These are phyloP conservation scores for Ancistrus triradiatus DNA, from an alignment of 2,113 vertebrate genomes.

Conservation along the genomic window DNA sequence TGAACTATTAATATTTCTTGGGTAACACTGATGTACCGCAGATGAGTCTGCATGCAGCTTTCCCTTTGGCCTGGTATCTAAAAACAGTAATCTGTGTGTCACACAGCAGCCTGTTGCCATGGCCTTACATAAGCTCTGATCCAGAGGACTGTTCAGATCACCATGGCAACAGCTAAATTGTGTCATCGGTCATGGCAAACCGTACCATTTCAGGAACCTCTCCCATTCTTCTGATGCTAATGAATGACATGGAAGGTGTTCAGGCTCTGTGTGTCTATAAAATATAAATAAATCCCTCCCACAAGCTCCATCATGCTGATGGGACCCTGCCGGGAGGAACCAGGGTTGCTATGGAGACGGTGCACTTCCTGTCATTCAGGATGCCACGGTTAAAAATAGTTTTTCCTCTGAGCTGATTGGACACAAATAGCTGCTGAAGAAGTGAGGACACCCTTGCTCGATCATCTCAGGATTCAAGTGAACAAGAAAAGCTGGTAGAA, in stretches of 20 bases:
- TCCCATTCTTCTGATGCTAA: no score
- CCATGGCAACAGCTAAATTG: slow-evolving; percentile 40
- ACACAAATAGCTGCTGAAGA: slow-evolving; percentile 43
- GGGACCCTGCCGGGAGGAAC: slow-evolving; percentile 11
- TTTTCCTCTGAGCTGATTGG: neutral
- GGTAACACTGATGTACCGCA: no score
- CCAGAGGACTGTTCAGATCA: slow-evolving; percentile 14
- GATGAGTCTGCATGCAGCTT: slow-evolving; percentile 14
- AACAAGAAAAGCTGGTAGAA: neutral
- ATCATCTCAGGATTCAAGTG: neutral
- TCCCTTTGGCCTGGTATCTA: neutral
- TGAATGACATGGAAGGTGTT: no score
- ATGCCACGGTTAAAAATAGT: slow-evolving; percentile 68
- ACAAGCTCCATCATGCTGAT: slow-evolving; percentile 1
- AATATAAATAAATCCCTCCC: neutral
- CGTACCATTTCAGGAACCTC: neutral
- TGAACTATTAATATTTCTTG: no score
- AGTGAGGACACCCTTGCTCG: slow-evolving; percentile 28
- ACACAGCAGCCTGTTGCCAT: slow-evolving; percentile 29
- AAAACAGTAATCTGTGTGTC: neutral
- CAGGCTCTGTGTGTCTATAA: neutral
- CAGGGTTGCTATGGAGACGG: slow-evolving; percentile 61
- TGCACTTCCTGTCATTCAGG: slow-evolving; percentile 64
- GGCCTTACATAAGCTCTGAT: slow-evolving; percentile 13
- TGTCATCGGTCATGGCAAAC: slow-evolving; percentile 10